Percentiles rank a stretch among this genome's conserved stretches.
Conservation (phyloP, 2,888 invertebrate species). For the Falcaria lacertinaria region DNA sequence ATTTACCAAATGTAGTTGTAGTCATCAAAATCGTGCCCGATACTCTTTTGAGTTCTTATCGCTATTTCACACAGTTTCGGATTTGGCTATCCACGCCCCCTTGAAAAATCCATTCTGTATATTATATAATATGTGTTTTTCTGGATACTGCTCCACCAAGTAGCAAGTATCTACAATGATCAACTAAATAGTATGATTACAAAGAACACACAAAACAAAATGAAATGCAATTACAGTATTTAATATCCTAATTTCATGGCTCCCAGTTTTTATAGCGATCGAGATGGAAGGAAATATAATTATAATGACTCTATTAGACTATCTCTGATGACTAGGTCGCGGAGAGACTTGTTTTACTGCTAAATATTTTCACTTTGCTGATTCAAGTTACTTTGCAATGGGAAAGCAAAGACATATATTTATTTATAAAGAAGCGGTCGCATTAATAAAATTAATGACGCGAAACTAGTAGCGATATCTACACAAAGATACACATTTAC, state of each 20-base stretch:
- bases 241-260: conserved; percentile 32
- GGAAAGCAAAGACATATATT: conserved; percentile 13
- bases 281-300: conserved; percentile 22
- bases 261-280: conserved; percentile 19
- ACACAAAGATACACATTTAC: no score
- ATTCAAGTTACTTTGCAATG: conserved; percentile 16
- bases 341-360: conserved; percentile 28
- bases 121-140: no score
- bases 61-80: no score
- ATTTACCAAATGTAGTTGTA: no score
- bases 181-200: no score
- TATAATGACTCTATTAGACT: conserved; percentile 28
- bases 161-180: no score
- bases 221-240: conserved; percentile 38
- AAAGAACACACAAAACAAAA: conserved; percentile 24
- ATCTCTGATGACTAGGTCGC: conserved; percentile 22
- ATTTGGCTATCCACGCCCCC: no score
- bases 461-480: no score
- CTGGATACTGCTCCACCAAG: no score
- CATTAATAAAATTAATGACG: not conserved
- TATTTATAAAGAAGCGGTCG: conserved; percentile 14
- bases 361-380: conserved; percentile 31
- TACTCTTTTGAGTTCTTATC: no score
- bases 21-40: no score
- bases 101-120: no score